These are phyloP conservation scores for Oscheius sp. DNA, from an alignment of 2,888 invertebrate species.

Conservation along the genomic window DNA sequence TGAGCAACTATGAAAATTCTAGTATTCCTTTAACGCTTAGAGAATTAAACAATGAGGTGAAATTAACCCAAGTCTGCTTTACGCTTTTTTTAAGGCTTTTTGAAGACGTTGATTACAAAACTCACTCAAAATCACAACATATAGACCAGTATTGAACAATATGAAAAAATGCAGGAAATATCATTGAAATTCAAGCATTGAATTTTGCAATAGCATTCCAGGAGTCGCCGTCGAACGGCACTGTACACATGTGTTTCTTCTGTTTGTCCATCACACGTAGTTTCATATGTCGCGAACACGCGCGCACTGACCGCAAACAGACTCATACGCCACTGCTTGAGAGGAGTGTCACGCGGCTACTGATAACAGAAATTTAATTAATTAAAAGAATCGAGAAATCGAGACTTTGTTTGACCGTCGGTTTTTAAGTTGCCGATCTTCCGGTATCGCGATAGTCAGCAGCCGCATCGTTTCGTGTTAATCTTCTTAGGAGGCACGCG, in stretches of 20 bases:
- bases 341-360: constrained; percentile 28
- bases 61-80: no score
- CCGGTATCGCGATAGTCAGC: constrained; percentile 22
- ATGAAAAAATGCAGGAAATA: no score
- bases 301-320: constrained; percentile 29
- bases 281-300: constrained; percentile 36
- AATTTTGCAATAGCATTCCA: constrained; percentile 11
- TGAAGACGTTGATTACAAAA: no score
- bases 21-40: no score
- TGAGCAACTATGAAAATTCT: no score
- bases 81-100: no score
- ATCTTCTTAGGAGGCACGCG: constrained; percentile 23
- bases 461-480: constrained; percentile 29
- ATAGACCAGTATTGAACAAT: no score
- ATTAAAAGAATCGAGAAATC: neutral
- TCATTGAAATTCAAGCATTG: no score
- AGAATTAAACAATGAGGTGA: no score
- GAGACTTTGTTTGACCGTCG: neutral
- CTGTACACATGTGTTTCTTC: constrained; percentile 32
- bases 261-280: constrained; percentile 36
- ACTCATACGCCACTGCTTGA: constrained; percentile 30
- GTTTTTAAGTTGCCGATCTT: constrained; percentile 9
- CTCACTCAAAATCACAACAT: no score
- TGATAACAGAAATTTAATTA: constrained; percentile 12
- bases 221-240: constrained; percentile 28